These are phyloP conservation scores for Crenuchus spilurus DNA, from an alignment of 2,797 vertebrate species.

Conservation along the genomic window DNA sequence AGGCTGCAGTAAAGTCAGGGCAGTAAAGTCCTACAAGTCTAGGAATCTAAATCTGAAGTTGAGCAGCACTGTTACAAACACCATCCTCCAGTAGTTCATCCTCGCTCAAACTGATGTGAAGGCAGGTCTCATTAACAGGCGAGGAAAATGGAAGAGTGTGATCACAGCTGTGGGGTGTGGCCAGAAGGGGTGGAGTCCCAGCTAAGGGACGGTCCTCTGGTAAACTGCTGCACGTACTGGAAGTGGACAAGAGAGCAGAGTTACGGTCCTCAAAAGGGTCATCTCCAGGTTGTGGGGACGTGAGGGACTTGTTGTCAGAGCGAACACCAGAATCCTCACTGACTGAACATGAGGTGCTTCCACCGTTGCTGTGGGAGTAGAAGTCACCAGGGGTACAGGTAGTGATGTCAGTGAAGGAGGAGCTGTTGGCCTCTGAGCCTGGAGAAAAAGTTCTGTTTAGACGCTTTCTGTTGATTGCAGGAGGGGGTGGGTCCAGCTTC, in stretches of 20 bases:
- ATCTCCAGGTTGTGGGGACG: slow-evolving; percentile 65
- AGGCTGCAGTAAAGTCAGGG: slow-evolving; percentile 16
- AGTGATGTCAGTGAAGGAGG: slow-evolving; percentile 76
- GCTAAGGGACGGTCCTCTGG: slow-evolving; percentile 60
- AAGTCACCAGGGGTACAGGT: slow-evolving; percentile 76
- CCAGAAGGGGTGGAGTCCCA: slow-evolving; percentile 31
- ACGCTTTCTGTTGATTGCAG: slow-evolving; percentile 79
- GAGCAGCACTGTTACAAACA: slow-evolving; percentile 62
- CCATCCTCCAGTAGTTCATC: slow-evolving; percentile 79
- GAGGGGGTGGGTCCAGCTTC: slow-evolving; percentile 83
- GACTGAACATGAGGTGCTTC: slow-evolving; percentile 74
- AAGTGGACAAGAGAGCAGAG: slow-evolving; percentile 68
- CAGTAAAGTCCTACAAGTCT: not conserved
- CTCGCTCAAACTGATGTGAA: slow-evolving; percentile 89
- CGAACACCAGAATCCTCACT: slow-evolving; percentile 79
- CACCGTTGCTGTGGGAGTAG: slow-evolving; percentile 71
- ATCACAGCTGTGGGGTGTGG: slow-evolving; percentile 52
- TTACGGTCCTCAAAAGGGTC: slow-evolving; percentile 70
- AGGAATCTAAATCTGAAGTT: slow-evolving; percentile 64
- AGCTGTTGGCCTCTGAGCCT: slow-evolving; percentile 70
- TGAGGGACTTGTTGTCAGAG: slow-evolving; percentile 73
- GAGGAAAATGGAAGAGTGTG: slow-evolving; percentile 67
- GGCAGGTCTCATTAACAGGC: slow-evolving; percentile 78
- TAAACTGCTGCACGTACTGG: slow-evolving; percentile 71
- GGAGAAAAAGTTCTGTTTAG: slow-evolving; percentile 80